Conservation (phyloP, 1,140 invertebrate genomes). For the Chironomus striatipennis region DNA sequence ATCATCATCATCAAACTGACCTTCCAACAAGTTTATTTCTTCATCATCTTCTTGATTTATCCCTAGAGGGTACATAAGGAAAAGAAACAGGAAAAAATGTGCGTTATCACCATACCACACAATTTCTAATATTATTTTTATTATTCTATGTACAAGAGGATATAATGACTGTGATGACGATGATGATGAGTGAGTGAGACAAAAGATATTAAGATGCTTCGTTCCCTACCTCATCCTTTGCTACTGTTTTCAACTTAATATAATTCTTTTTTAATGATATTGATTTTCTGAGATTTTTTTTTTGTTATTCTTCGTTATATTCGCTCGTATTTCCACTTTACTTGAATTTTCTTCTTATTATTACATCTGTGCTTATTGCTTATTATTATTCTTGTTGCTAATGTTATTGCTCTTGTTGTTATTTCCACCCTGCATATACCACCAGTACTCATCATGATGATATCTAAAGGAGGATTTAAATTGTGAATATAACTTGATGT, state of each 20-base stretch:
- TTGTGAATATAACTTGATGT: not conserved
- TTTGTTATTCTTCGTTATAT: not conserved
- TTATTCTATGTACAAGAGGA: too few species aligned
- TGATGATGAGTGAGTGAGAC: not conserved
- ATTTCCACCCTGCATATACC: not conserved
- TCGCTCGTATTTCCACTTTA: not conserved
- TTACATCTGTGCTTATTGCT: not conserved
- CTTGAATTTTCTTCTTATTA: too few species aligned
- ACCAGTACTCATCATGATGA: not conserved
- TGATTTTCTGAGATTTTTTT: conserved; percentile 20
- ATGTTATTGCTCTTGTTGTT: not conserved
- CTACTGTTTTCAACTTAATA: not conserved
- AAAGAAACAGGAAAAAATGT: not conserved
- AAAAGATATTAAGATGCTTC: not conserved
- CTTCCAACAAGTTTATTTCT: too few species aligned
- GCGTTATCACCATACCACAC: too few species aligned
- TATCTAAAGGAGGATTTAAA: not conserved
- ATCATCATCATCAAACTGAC: too few species aligned
- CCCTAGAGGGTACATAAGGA: not conserved
- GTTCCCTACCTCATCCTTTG: not conserved
- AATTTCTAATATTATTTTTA: too few species aligned
- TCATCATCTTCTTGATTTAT: too few species aligned
- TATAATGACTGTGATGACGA: not conserved
- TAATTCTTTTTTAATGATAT: conserved; percentile 24
- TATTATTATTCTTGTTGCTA: not conserved